Base-by-base conservation (phyloP, 2,797 vertebrate genomes). In the Scolopax rusticola region DNA sequence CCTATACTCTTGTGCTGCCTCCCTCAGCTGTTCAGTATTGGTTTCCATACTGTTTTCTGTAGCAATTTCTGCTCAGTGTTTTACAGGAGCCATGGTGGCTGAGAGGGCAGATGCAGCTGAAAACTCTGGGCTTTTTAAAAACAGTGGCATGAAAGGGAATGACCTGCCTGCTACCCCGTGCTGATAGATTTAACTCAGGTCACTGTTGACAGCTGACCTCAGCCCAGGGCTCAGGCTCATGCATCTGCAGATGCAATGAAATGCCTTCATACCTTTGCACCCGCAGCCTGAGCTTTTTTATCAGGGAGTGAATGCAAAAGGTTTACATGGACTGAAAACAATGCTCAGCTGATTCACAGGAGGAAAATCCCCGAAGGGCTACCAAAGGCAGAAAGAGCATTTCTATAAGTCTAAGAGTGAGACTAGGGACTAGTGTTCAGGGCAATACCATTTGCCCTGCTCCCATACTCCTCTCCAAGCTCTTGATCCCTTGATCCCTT, bases 261-360 rank as follows among this genome's bases (percentile, higher is more conserved):
- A 59, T 19, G 4, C 56, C 16, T 59, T 19, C 25, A 4, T 47
- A 28, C 43, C 71, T 64, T 57, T 53, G 41, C 13, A 43, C 12
- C 48, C 73, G 60, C 64, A 54, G 11, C 59, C 89, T 5, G 0
- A 24, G 15, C 1, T 3, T 67, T 74, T 56, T 51, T 21, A 23
- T 57, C 68, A 18, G 0, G 0, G 33, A 59, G 21, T 14, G 36
- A 75, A 73, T 20, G 50, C 9, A 12, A 27, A 87, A 36, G 3
- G 16, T 54, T 75, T 15, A 5, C n/a, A 23, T 7, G 3, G 36
- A 8, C 15, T 68, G 60, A 27, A 81, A 84, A 47, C 15, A 48
- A 2, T 3, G 3, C 30, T 33, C 36, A 45, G n/a, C 28, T 33
- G 23, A 51, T 6, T 82, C 14, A 13, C 2, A 11, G 65, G 11